Conservation (phyloP, 2,888 invertebrate genomes). For the Patella ulyssiponensis region DNA sequence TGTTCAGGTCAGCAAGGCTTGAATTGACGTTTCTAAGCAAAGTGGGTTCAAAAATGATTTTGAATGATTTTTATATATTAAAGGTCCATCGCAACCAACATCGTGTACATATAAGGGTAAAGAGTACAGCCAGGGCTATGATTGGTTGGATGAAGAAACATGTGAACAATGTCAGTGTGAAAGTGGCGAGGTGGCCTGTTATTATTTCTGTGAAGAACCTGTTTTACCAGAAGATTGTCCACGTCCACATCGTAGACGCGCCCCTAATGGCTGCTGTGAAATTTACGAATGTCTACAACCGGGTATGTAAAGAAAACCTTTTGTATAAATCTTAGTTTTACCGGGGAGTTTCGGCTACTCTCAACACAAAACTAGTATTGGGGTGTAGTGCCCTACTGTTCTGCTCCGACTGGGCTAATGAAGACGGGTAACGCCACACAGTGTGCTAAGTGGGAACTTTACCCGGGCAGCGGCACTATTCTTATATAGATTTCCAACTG, state of each 20-base stretch:
- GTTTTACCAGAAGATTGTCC: conserved; percentile 34
- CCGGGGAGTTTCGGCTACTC: no score
- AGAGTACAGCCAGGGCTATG: conserved; percentile 16
- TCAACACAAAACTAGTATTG: neutral
- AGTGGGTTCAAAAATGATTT: no score
- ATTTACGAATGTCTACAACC: conserved; percentile 25
- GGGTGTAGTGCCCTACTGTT: no score
- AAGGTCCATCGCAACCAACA: neutral
- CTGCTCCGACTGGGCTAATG: no score
- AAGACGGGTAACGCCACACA: no score
- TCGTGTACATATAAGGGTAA: conserved; percentile 22
- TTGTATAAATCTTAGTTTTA: neutral
- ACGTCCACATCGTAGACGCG: conserved; percentile 21
- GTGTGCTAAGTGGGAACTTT: no score
- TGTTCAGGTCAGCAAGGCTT: no score
- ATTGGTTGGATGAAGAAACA: conserved; percentile 23
- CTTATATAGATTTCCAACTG: no score
- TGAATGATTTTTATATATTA: neutral
- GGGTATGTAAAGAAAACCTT: conserved; percentile 16
- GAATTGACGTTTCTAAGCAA: no score
- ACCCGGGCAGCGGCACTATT: no score
- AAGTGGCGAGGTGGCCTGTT: conserved; percentile 41
- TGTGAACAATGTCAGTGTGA: conserved; percentile 43
- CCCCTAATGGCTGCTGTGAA: conserved; percentile 26
- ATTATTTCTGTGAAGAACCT: conserved; percentile 32